Evolutionary conservation across 2,888 invertebrate genomes (phyloP).

Genomic region (Agrotis ipsilon): DNA sequence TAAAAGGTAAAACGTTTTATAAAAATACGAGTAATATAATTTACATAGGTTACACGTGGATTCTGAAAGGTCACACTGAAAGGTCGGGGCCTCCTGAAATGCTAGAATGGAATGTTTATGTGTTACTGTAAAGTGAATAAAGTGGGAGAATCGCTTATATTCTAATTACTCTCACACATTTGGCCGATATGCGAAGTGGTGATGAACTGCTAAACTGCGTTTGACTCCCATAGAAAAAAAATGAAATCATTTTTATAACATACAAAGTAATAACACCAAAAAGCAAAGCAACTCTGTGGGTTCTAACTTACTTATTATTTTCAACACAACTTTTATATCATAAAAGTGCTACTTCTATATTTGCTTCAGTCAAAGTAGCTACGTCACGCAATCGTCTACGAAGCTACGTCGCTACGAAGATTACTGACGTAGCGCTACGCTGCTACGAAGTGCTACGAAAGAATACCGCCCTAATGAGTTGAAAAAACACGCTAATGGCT

Average conservation of each 20-base stretch:
- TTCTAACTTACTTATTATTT: background rate
- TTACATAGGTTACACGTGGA: constrained; percentile 9
- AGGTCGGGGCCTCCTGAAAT: constrained; percentile 24
- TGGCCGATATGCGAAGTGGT: too few species aligned
- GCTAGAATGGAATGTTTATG: background rate
- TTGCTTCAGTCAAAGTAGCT: constrained; percentile 36
- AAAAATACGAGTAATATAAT: background rate
- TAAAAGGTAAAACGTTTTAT: constrained; percentile 1
- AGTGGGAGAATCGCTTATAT: too few species aligned
- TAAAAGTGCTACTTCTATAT: background rate
- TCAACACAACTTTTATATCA: background rate
- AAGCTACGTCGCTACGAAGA: constrained; percentile 63
- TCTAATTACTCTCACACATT: too few species aligned
- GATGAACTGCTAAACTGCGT: too few species aligned
- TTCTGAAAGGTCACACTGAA: constrained; percentile 31
- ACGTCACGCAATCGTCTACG: constrained; percentile 65
- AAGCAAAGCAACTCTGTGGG: background rate
- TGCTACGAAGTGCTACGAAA: constrained; percentile 54
- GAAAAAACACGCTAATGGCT: constrained; percentile 34
- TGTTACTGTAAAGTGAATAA: too few species aligned
- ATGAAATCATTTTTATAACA: too few species aligned
- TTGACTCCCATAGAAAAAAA: too few species aligned
- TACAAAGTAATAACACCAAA: too few species aligned
- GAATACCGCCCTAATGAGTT: constrained; percentile 43
- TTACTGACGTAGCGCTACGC: constrained; percentile 62